phyloP scores from a whole-genome alignment of 1,140 invertebrate species.

The Ectropis grisescens region DNA sequence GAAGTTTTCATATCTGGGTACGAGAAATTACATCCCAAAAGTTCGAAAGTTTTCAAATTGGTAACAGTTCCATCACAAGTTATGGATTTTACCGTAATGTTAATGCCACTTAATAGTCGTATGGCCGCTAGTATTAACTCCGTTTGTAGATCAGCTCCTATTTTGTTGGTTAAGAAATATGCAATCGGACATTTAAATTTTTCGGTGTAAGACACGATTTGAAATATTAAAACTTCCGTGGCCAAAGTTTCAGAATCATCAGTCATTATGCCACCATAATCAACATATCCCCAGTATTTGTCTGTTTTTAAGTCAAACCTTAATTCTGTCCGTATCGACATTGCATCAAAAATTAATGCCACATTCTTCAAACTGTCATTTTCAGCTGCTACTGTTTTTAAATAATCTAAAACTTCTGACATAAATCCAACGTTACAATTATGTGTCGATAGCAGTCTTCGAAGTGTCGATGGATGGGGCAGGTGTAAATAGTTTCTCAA shows the following conservation, averaged over 20 bases:
- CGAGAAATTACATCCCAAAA: slow-evolving; percentile 18
- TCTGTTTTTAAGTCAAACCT: slow-evolving; percentile 15
- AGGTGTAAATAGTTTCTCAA: slow-evolving; percentile 4
- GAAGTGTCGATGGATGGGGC: slow-evolving; percentile 3
- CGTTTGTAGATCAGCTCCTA: slow-evolving; percentile 11
- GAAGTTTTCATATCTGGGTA: slow-evolving; percentile 4
- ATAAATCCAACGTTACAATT: too few species aligned
- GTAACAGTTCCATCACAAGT: slow-evolving; percentile 18
- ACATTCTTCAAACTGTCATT: slow-evolving; percentile 12
- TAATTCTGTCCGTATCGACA: slow-evolving; percentile 20
- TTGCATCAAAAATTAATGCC: slow-evolving; percentile 20
- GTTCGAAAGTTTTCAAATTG: slow-evolving; percentile 6
- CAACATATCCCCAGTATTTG: slow-evolving; percentile 17
- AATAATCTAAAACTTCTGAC: too few species aligned
- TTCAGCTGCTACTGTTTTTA: neutral
- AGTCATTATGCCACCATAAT: slow-evolving; percentile 16
- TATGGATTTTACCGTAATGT: slow-evolving; percentile 17
- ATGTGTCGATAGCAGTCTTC: slow-evolving; percentile 1
- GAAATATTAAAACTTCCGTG: slow-evolving; percentile 12
- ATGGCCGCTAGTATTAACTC: slow-evolving; percentile 12
- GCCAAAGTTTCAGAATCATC: slow-evolving; percentile 15
- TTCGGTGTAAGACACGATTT: slow-evolving; percentile 15
- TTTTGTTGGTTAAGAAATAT: slow-evolving; percentile 22
- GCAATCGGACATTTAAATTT: slow-evolving; percentile 18
- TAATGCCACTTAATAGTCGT: slow-evolving; percentile 10